A percentile compares a stretch with the other conserved stretches of the same genome.
Evolutionary conservation across 2,113 vertebrate species (phyloP).

Genomic region (Paedocypris sp.): DNA sequence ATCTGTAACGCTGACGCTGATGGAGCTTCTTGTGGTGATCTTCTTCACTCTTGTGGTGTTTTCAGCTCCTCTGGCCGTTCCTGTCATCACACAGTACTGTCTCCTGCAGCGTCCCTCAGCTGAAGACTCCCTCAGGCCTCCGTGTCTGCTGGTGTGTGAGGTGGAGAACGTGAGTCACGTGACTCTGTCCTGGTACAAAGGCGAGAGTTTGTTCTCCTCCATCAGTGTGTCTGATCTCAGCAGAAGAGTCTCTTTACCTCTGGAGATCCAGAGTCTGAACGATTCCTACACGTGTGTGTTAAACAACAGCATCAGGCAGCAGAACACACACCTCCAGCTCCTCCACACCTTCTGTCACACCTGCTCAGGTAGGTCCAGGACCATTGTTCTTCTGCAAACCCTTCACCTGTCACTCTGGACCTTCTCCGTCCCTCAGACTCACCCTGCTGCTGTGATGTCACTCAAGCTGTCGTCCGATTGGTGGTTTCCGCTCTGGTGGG

Average conservation of each 20-base stretch:
- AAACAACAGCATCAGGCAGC: neutral
- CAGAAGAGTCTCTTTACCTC: no score
- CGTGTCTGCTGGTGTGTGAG: neutral
- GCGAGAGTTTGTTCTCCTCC: no score
- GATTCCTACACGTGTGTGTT: neutral
- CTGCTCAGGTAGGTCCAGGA: neutral
- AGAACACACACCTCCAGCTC: neutral
- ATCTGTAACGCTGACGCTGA: neutral
- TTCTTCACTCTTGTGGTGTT: neutral
- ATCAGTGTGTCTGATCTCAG: no score
- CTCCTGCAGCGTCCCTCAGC: neutral
- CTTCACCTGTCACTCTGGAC: neutral
- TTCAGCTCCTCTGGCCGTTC: neutral
- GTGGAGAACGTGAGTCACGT: neutral
- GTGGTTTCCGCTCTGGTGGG: neutral
- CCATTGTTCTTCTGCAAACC: neutral
- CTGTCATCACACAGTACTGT: neutral
- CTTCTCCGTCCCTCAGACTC: neutral
- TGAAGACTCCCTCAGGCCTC: neutral
- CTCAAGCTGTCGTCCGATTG: neutral
- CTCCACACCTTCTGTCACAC: neutral
- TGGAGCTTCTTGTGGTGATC: neutral
- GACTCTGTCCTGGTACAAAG: slow-evolving; percentile 16
- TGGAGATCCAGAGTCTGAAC: no score
- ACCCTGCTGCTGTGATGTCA: neutral